These are phyloP conservation scores for Blera fallax DNA, from an alignment of 2,888 invertebrate species.

Conservation along the genomic window DNA sequence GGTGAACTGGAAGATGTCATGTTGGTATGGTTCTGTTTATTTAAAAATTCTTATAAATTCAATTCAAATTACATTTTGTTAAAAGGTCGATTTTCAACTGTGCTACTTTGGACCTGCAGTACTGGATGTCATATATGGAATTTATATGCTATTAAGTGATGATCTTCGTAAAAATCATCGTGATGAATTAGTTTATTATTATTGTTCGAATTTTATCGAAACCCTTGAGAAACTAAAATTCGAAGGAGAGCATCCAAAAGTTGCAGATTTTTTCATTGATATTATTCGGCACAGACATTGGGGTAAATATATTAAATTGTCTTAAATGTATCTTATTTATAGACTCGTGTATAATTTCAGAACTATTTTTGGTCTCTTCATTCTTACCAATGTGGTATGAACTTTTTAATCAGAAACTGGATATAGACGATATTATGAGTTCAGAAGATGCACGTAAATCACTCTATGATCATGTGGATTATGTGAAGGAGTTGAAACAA, in stretches of 20 bases:
- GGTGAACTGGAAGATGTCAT: conserved; percentile 73
- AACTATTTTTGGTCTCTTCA: conserved; percentile 72
- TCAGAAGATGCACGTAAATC: not conserved
- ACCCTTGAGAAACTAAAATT: conserved; percentile 18
- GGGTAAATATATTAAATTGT: conserved; percentile 18
- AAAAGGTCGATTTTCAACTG: conserved; percentile 50
- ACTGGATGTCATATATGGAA: conserved; percentile 25
- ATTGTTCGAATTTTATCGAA: conserved; percentile 19
- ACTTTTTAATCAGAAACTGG: not conserved
- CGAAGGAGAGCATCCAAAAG: conserved; percentile 18
- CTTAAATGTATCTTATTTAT: not conserved
- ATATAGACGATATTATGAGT: not conserved
- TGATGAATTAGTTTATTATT: conserved; percentile 34
- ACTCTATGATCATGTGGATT: not conserved
- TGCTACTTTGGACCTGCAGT: conserved; percentile 39
- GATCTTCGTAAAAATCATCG: conserved; percentile 16
- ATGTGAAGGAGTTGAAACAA: not conserved
- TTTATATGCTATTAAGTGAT: not conserved
- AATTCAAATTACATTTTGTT: not conserved
- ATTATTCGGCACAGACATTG: conserved; percentile 20
- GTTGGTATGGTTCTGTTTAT: conserved; percentile 66
- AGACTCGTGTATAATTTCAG: conserved; percentile 71
- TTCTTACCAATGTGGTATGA: conserved; percentile 73
- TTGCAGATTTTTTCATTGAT: conserved; percentile 29
- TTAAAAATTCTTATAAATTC: not conserved